Percentiles rank a stretch among this genome's conserved stretches.
These are phyloP conservation scores for Lepidurus couesii DNA, from an alignment of 1,140 invertebrate species.

Conservation along the genomic window DNA sequence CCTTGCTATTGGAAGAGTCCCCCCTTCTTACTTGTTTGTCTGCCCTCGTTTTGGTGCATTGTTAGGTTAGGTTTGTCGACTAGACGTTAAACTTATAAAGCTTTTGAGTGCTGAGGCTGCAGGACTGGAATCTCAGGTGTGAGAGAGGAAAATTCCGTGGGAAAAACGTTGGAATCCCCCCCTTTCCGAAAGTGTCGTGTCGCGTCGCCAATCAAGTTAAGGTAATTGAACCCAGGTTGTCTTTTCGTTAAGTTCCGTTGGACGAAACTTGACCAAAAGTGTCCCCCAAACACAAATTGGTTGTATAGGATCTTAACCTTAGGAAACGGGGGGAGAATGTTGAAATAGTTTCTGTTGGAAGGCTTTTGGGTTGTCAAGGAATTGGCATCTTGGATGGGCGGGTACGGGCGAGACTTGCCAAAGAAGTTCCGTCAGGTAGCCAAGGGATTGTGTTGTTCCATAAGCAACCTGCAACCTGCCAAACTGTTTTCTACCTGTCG, in stretches of 20 bases:
- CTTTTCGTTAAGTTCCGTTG: background rate
- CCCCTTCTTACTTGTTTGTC: background rate
- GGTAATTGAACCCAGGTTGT: background rate
- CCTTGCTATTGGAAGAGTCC: background rate
- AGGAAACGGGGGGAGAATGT: background rate
- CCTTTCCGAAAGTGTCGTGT: background rate
- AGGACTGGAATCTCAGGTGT: background rate
- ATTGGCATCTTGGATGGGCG: slow-evolving; percentile 8
- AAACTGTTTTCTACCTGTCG: background rate
- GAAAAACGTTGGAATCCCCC: background rate
- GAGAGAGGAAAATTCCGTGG: background rate
- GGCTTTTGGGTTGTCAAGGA: background rate
- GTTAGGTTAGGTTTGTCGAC: background rate
- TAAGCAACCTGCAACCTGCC: slow-evolving; percentile 3
- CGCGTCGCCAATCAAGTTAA: background rate
- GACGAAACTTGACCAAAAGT: too few relatives aligned
- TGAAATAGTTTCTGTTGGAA: background rate
- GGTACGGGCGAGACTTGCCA: background rate
- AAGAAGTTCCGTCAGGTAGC: background rate
- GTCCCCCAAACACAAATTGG: too few relatives aligned
- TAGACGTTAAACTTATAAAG: too few relatives aligned
- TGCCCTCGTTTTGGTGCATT: slow-evolving; percentile 7
- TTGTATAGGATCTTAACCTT: too few relatives aligned
- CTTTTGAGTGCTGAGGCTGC: too few relatives aligned
- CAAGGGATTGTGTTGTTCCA: background rate